Base-by-base conservation (phyloP, 2,888 invertebrate genomes). In the Volucella inflata region DNA sequence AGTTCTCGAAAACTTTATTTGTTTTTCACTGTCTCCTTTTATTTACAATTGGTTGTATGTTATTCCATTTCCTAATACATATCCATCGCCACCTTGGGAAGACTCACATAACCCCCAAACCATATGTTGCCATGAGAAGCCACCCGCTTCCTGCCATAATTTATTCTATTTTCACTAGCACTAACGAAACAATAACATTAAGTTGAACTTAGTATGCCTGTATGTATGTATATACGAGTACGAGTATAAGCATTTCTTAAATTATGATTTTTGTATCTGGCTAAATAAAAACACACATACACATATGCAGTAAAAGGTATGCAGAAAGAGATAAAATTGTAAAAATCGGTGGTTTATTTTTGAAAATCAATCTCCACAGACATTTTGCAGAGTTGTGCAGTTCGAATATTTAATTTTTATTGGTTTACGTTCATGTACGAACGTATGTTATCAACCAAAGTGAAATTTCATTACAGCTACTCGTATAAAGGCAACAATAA, bases 91-190 rank as follows among this genome's bases (percentile, higher is more conserved):
- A 74, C 53, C 60, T 74, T 53, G 57, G 53, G 30, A n/a, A 30
- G 51, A 12, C 14, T 21, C 30, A 36, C 46, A 59, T 17, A 36
- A 36, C 40, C 42, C 21, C 21, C 17, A 8, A 46, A n/a, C 72
- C 46, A 53, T 53, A 53, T 53, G 72, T 74, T 53, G 71, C 48
- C 48, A 50, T 21, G 6, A 62, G 40, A 53, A 68, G 68, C 68
- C 60, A 70, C 60, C 68, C 77, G 70, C 62, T 70, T 77, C 77
- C 77, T 77, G 77, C 55, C 77, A 70, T 77, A 77, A 78, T 64
- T 78, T 71, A 71, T 78, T 64, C 57, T 64, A 62, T 71, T 42
- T 55, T 21, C 42, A 53, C 51, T 40, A 62, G 70, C 51, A 46
- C 53, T 46, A 70, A 70, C 53, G 60, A 68, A 60, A 76, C 51